Evolutionary conservation across 2,797 vertebrate genomes (phyloP), one percentile per base, ranked within the genome.

Genomic region (Tympanoctomys barrerae): DNA sequence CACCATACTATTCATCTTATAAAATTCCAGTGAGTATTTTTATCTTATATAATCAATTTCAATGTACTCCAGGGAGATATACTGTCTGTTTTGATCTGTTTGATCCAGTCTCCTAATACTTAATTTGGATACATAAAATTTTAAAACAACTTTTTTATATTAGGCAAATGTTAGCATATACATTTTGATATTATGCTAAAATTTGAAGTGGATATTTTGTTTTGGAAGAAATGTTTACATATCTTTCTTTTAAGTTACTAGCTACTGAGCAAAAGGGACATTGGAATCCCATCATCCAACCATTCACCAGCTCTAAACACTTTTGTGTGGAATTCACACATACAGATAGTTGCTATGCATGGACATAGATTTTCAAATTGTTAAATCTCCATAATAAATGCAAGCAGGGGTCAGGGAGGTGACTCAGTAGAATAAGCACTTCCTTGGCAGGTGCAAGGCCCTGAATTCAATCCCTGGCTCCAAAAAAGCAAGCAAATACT

Each of bases 171-270:
- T 85, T 59, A 42, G 73, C 42, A 64, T 31, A 11, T 52, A 85
- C 22, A 5, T 7, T 64, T 90, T 73, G n/a, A 64, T 71, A 19
- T 57, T 84, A 26, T n/a, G 77, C 11, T 73, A 24, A 77, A 36
- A 70, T 36, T 66, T 46, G 12, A 70, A 9, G 11, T 86, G 3
- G 46, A 73, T 87, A 36, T 66, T 46, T 73, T n/a, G 0, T 89
- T 93, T 95, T 68, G 1, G 10, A 36, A 71, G 75, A 91, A 66
- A 87, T 73, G 77, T 92, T 79, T 80, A 66, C 57, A 82, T 26
- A n/a, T 9, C 42, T 71, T 70, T 87, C 21, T 77, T 62, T 81
- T 64, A 66, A 28, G 9, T 68, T 61, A 83, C 19, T 14, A 83
- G 33, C 70, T 62, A 89, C 81, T 70, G 18, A 75, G 19, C 49